These are phyloP conservation scores for Rallus crepitans DNA, from an alignment of 2,797 vertebrate species.

Conservation along the genomic window DNA sequence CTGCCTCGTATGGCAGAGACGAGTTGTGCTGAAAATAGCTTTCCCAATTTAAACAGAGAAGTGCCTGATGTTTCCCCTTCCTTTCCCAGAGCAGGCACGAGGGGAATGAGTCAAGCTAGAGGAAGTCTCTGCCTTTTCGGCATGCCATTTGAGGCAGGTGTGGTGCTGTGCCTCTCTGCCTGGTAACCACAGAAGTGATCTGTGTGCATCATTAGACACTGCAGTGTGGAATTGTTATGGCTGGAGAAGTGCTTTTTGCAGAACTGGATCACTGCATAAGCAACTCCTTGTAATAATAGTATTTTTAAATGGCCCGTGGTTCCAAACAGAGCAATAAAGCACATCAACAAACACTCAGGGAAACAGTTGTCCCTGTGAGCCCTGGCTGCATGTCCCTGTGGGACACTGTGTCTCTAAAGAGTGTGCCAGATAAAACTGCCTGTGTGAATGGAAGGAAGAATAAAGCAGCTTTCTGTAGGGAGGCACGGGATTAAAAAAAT, in stretches of 20 bases:
- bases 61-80: background rate
- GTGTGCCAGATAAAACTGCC: background rate
- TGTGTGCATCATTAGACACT: background rate
- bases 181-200: background rate
- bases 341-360: background rate
- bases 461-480: background rate
- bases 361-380: background rate
- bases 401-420: background rate
- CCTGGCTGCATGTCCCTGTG: fast-evolving
- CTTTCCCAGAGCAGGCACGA: background rate
- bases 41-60: conserved; percentile 16
- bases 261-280: background rate
- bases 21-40: conserved; percentile 1
- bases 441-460: background rate
- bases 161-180: background rate
- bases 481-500: background rate
- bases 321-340: background rate
- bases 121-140: background rate
- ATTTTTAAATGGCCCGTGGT: background rate
- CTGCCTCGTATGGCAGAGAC: background rate
- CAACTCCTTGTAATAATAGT: background rate
- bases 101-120: background rate
- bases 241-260: background rate
- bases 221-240: background rate
- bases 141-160: background rate